These are phyloP conservation scores for Enhydra lutris DNA, from an alignment of 2,113 vertebrate genomes.

Conservation along the genomic window DNA sequence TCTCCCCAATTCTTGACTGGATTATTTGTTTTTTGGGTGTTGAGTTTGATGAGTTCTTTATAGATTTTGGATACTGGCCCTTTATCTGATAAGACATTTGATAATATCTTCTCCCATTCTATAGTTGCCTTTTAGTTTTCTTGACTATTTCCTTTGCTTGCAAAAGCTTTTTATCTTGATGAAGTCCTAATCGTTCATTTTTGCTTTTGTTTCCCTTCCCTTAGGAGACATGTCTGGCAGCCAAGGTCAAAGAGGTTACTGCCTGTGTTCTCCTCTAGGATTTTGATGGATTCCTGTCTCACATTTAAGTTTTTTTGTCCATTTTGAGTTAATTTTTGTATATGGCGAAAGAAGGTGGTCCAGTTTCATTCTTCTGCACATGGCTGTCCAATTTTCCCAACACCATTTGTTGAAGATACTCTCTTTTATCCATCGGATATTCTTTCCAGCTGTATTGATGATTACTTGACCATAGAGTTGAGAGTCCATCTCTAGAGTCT, in stretches of 20 bases:
- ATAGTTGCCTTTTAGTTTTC: not conserved
- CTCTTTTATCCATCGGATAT: no score
- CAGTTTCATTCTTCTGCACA: no score
- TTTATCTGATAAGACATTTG: not conserved
- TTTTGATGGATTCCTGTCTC: not conserved
- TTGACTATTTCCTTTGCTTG: not conserved
- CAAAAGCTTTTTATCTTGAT: not conserved
- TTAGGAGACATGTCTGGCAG: not conserved
- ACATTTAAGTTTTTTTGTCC: not conserved
- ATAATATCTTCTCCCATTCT: not conserved
- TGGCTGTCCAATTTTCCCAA: no score
- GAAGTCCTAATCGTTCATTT: not conserved
- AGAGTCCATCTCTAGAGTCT: no score
- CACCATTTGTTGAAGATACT: no score
- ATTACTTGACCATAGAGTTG: no score
- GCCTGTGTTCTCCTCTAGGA: not conserved
- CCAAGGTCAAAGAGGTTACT: not conserved
- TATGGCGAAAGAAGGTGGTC: no score
- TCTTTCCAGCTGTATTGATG: no score
- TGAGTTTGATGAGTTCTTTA: no score
- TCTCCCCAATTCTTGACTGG: no score
- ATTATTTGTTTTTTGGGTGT: no score
- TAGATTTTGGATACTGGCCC: no score
- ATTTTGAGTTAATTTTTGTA: not conserved
- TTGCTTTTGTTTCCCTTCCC: not conserved